Evolutionary conservation across 2,113 vertebrate species (phyloP), one percentile per base, ranked within the genome.

Genomic region (Argyrosomus japonicus): DNA sequence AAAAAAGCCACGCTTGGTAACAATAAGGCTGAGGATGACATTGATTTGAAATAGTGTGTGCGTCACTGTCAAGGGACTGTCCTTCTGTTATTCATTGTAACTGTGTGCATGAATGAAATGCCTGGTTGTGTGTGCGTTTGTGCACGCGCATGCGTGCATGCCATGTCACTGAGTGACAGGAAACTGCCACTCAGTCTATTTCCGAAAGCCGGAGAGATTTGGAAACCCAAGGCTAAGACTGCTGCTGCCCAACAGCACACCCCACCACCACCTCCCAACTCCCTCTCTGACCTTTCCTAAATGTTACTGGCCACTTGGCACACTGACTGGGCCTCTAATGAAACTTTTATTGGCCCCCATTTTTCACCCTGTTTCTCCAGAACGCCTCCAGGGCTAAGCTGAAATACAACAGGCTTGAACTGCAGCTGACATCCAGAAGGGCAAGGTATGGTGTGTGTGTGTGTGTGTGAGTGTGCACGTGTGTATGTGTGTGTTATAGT

Each of bases 341-440:
- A 91, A 93, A 92, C 89, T 93, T 91, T 93, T 93, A 94, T 92
- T 91, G 91, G 91, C 83, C 86, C 86, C 88, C 86, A 94, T 94
- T 88, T 93, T 90, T 92, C 87, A 92, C 89, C 79, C 81, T 68
- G 75, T 86, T 93, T 87, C 76, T 91, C 91, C 84, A 93, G 88
- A 92, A 90, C 23, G 89, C 90, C 91, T 89, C 61, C 71, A 80
- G 90, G 93, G 87, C 90, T 72, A 60, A 86, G 60, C 82, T 91
- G 81, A 91, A 92, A 91, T 92, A 92, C 90, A 91, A 87, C 85
- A 82, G 85, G 83, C 82, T 79, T 77, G 84, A 88, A 90, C 83
- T 83, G 81, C 87, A 89, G 84, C 88, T 87, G 88, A 88, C 86
- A 85, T 51, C 10, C 71, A 86, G 81, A 84, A 86, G 85, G 87